Evolutionary conservation across 2,113 vertebrate genomes (phyloP), one percentile per base, ranked within the genome.

Genomic region (Sorex araneus): DNA sequence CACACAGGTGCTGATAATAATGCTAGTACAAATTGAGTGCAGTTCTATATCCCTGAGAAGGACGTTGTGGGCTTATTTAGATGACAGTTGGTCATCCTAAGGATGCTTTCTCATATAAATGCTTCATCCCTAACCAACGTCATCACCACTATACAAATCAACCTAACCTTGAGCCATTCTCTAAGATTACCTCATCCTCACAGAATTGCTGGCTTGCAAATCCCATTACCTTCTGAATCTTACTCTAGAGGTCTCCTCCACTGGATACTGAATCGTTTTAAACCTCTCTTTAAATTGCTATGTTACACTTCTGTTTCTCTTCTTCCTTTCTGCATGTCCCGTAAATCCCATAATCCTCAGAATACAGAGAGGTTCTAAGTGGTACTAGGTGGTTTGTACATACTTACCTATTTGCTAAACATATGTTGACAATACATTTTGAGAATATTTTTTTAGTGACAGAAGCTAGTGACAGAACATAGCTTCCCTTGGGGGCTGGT

Each of bases 341-440:
- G 84, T 40, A 78, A 69, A 80, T 43, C 27, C 70, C 64, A 89
- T 45, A 7, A 78, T 47, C 63, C n/a, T 78, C 45, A 78, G 71
- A 25, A 71, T 45, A 82, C 73, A 40, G 88, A 79, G 10, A 63
- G 57, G 18, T 64, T 43, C 74, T 71, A 40, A 74, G 1, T 36
- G 28, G 64, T 64, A 1, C 63, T 54, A 10, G 19, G 28, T 70
- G 1, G 15, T 63, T 64, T 84, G 32, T 84, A 74, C 8, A 76
- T 43, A 30, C 15, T 67, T 18, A 86, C 73, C 64, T 70, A 77
- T 57, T 77, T 70, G 66, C 43, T 30, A 36, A 69, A 74, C 1
- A 36, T 43, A 34, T 69, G 34, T 34, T 43, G 43, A 64, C 18
- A 16, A 81, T 28, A 75, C 63, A 34, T 75, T 69, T 79, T 79